Base-by-base conservation (phyloP, 2,797 vertebrate genomes). In the Rhabdophis nuchalis region DNA sequence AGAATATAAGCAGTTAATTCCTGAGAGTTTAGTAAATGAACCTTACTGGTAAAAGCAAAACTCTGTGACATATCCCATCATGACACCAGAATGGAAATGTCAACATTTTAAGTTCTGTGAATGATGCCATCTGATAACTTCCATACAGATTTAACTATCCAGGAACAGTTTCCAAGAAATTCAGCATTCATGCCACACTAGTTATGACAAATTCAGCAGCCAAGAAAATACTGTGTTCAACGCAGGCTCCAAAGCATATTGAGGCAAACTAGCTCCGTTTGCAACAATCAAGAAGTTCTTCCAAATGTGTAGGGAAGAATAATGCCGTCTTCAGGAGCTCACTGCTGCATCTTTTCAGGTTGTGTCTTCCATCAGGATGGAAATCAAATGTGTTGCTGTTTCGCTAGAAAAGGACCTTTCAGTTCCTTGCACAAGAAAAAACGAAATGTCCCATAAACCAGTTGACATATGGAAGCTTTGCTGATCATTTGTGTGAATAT, bases 11-110 rank as follows among this genome's bases (percentile, higher is more conserved):
- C 97, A 98, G 96, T 97, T 96, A 97, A 98, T 99, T 99, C 99
- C 99, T 99, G 99, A 99, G 99, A 99, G 98, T 98, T 98, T 97
- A 98, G 97, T 97, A 97, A 97, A 98, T 98, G 98, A 98, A 98
- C 98, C 98, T 98, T 98, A 98, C 98, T 98, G 97, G 98, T 98
- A 98, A 97, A 98, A 96, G 98, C 98, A 97, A 97, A 96, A 96
- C 96, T 96, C 96, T 98, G 58, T 97, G 95, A 93, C 93, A 94
- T 94, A 96, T 92, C 97, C 96, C 97, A 97, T 97, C 97, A 97
- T 97, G 97, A 96, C 96, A 96, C 94, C 93, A 94, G 95, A 92
- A 94, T 91, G 95, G 95, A 95, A 94, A 46, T 94, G 88, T 92
- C 93, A 93, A 92, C 95, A 94, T 56, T 88, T 61, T 89, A 36